These are phyloP conservation scores for Ophion costatus DNA, from an alignment of 2,888 invertebrate genomes.

Conservation along the genomic window DNA sequence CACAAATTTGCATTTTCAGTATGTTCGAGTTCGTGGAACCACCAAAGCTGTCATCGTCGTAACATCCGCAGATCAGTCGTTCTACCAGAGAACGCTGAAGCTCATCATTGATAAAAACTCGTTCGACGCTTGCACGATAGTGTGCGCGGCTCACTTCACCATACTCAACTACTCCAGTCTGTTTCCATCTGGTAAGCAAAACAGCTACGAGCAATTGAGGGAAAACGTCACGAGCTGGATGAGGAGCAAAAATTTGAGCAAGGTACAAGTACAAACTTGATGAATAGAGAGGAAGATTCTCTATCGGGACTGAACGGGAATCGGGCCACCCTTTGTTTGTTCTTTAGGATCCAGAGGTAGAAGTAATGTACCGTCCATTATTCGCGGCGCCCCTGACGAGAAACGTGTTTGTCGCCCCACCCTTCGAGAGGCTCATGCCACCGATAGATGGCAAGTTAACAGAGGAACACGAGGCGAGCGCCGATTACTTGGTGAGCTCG, in stretches of 20 bases:
- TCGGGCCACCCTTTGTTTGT: not conserved
- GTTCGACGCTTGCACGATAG: conserved; percentile 86
- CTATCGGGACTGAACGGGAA: not conserved
- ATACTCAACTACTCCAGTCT: conserved; percentile 85
- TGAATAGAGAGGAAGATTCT: not conserved
- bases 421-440: conserved; percentile 86
- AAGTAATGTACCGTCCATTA: conserved; percentile 87
- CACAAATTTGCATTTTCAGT: conserved; percentile 75
- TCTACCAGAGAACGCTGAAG: conserved; percentile 85
- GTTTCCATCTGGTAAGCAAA: conserved; percentile 78
- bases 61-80: conserved; percentile 85
- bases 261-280: conserved; percentile 68
- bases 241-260: conserved; percentile 71
- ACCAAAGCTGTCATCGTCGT: conserved; percentile 86
- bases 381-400: conserved; percentile 86
- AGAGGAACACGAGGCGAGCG: conserved; percentile 71
- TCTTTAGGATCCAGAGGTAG: conserved; percentile 86
- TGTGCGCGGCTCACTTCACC: conserved; percentile 85
- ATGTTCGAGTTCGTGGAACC: conserved; percentile 78
- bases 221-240: conserved; percentile 85
- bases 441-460: conserved; percentile 81
- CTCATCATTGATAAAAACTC: conserved; percentile 87
- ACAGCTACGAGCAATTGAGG: conserved; percentile 83
- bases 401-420: conserved; percentile 87
- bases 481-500: conserved; percentile 77